Base-by-base conservation (phyloP, 1,140 invertebrate species). In the Spodoptera frugiperda region DNA sequence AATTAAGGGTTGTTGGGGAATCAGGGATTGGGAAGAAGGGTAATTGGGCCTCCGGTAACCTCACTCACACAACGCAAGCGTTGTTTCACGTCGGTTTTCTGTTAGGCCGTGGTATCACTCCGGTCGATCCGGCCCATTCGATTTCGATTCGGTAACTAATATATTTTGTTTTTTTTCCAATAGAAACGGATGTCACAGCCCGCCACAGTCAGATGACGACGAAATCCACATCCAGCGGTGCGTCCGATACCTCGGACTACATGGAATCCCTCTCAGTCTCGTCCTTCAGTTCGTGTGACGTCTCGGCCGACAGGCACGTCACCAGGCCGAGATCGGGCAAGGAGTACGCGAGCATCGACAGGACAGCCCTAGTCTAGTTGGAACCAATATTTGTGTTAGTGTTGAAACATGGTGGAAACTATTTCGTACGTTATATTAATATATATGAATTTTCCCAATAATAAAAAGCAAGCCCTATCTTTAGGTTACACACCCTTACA, bases 161-260 rank as follows among this genome's bases (percentile, higher is more conserved):
- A 11, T 48, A 17, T 57, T 33, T 14, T 68, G 54, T 21, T 70
- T 10, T 74, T 54, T 55, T 67, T 25, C 0, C 84, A 89, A 84
- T 71, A n/a, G 88, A 92, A 65, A 51, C 83, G 11, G 91, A 91
- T 61, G 80, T 79, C 46, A 96, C 89, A 93, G 95, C 71, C 81
- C 95, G 85, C 91, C 96, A 94, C 84, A 91, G 91, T 76, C 89
- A 91, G 10, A 65, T 91, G 57, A 89, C 90, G 2, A 89, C 78
- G 55, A 89, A 91, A 70, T 93, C 91, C 80, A 97, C 97, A 0
- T 97, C 97, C 72, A 97, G 96, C 79, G 97, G 97, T 14, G 97
- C 97, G n/a, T 98, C 97, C 0, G 97, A 98, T 87, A 97, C 97
- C 94, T 97, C 97, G 0, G 97, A 98, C 94, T 98, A 97, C 88